Evolutionary conservation across 2,888 invertebrate species (phyloP).

Genomic region (Scrobipalpa atriplicella): DNA sequence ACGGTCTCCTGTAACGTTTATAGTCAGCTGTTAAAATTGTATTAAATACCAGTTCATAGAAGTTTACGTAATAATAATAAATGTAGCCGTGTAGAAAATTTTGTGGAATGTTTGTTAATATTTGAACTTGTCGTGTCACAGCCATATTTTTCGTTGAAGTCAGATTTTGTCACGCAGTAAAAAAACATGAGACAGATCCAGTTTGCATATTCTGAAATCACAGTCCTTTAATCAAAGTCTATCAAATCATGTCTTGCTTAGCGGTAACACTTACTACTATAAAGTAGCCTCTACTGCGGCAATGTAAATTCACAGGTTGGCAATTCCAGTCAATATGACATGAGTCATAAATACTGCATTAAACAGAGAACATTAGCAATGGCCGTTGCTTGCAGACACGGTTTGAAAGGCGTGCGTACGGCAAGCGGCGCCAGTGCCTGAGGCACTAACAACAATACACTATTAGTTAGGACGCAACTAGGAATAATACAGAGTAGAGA

Average conservation of each 20-base stretch:
- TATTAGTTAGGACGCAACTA: background rate
- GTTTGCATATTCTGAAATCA: too few relatives aligned
- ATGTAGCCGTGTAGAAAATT: too few relatives aligned
- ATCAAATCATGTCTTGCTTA: too few relatives aligned
- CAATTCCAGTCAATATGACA: background rate
- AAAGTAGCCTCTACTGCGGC: too few relatives aligned
- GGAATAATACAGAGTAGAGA: background rate
- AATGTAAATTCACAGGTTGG: background rate
- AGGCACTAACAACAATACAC: background rate
- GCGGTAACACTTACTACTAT: too few relatives aligned
- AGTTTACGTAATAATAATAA: background rate
- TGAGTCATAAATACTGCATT: background rate
- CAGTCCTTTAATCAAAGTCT: too few relatives aligned
- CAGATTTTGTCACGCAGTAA: too few relatives aligned
- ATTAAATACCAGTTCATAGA: background rate
- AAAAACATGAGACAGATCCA: too few relatives aligned
- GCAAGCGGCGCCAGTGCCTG: background rate
- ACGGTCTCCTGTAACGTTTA: conserved; percentile 44
- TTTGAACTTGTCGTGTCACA: too few relatives aligned
- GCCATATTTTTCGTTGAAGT: too few relatives aligned
- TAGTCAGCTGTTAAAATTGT: conserved; percentile 17
- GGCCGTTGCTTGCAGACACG: background rate
- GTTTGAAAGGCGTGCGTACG: background rate
- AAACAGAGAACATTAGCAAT: background rate
- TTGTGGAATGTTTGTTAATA: too few relatives aligned